These are phyloP conservation scores for Catocala sponsa DNA, from an alignment of 2,888 invertebrate genomes.

Conservation along the genomic window DNA sequence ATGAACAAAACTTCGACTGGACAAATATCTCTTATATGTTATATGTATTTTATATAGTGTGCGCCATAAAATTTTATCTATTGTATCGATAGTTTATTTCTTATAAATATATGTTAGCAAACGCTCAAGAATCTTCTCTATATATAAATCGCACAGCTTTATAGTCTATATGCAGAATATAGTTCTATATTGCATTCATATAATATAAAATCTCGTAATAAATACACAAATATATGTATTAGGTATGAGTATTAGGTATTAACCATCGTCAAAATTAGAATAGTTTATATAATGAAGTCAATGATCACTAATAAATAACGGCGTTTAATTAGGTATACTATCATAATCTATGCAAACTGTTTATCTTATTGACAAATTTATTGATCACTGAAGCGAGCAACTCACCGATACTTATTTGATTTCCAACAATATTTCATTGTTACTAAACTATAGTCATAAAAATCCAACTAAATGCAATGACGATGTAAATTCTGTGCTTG, in stretches of 20 bases:
- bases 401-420: conserved; percentile 54
- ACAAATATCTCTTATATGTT: conserved; percentile 57
- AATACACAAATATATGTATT: no score
- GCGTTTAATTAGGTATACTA: conserved; percentile 52
- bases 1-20: conserved; percentile 62
- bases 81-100: conserved; percentile 42
- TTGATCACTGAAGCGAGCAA: conserved; percentile 45
- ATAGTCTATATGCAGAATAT: background rate
- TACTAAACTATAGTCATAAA: conserved; percentile 70
- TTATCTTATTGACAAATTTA: conserved; percentile 58
- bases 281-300: conserved; percentile 31
- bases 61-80: conserved; percentile 43
- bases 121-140: background rate
- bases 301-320: conserved; percentile 35
- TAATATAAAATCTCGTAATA: no score
- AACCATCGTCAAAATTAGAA: conserved; percentile 28
- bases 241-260: background rate
- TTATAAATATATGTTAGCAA: conserved; percentile 36
- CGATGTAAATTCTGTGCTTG: conserved; percentile 72
- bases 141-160: background rate
- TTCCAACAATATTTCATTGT: conserved; percentile 74
- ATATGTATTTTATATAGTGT: conserved; percentile 41
- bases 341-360: conserved; percentile 52
- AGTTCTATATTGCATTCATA: background rate
- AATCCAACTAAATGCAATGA: conserved; percentile 86